phyloP scores from a whole-genome alignment of 2,797 vertebrate species.

The Natrix natrix region DNA sequence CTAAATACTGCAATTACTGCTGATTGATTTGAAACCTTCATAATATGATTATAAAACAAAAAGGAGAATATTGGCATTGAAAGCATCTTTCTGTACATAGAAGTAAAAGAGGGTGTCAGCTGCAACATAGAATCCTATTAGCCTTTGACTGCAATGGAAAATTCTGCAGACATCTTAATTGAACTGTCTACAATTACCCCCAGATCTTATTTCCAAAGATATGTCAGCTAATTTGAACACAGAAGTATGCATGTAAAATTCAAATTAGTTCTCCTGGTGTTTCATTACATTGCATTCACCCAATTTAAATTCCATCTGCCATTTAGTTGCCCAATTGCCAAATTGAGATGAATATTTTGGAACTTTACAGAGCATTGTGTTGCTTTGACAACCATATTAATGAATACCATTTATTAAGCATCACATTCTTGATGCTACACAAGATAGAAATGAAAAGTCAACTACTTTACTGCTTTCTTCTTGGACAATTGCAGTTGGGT shows the following conservation, averaged over 20 bases:
- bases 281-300: slow-evolving; percentile 39
- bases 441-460: background rate
- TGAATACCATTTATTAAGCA: slow-evolving; percentile 6
- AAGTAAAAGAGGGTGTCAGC: slow-evolving; percentile 21
- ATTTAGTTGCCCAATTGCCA: slow-evolving; percentile 25
- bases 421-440: background rate
- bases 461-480: background rate
- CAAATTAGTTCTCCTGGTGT: slow-evolving; percentile 43
- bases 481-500: background rate
- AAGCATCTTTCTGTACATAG: slow-evolving; percentile 10
- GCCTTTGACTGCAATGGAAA: slow-evolving; percentile 39
- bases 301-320: slow-evolving; percentile 37
- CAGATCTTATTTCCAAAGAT: slow-evolving; percentile 36
- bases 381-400: slow-evolving; percentile 9
- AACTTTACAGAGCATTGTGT: slow-evolving; percentile 3
- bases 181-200: slow-evolving; percentile 43
- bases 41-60: slow-evolving; percentile 33
- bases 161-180: slow-evolving; percentile 40
- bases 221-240: slow-evolving; percentile 46
- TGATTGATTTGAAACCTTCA: slow-evolving; percentile 31
- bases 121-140: slow-evolving; percentile 34
- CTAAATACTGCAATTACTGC: slow-evolving; percentile 11
- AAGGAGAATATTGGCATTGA: slow-evolving; percentile 21
- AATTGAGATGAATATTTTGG: slow-evolving; percentile 8
- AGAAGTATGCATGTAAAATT: slow-evolving; percentile 40